Base-by-base conservation (phyloP, 2,888 invertebrate species). In the Heteromyza rotundicornis region DNA sequence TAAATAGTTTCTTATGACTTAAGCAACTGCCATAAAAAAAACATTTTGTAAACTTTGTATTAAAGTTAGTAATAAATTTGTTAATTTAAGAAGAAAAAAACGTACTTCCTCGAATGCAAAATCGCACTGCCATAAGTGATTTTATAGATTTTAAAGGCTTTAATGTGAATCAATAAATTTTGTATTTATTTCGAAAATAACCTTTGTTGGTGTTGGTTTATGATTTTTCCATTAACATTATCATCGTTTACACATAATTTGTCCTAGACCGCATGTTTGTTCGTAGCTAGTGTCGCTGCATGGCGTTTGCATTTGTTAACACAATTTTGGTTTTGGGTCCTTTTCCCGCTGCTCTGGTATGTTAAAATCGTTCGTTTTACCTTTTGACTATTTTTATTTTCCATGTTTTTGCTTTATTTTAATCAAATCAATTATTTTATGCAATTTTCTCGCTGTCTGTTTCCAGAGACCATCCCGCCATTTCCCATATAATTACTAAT, bases 391-490 rank as follows among this genome's bases (percentile, higher is more conserved):
- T 40, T 32, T 5, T n/a, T 40, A 40, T 40, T 40, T n/a, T 40
- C 40, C 5, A 40, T n/a, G 3, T 40, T n/a, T n/a, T n/a, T n/a
- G n/a, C n/a, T n/a, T 14, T n/a, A 40, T 40, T 40, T 40, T 40
- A 27, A 27, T 5, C 54, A 17, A 19, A 35, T 51, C 52, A 17
- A 52, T 56, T 52, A 60, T 60, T 56, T 60, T 40, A 35, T 7
- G 19, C 55, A 3, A 50, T 22, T 14, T 36, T 32, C 3, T 57
- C 2, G 7, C 14, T 19, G 14, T 32, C 32, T 53, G 12, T 32
- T 24, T 52, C 16, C 22, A 10, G 7, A 27, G 27, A n/a, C 27
- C 10, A 10, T 27, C 14, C 5, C 8, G 40, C 14, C 40, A 40
- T 40, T 27, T 10, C 27, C 10, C 27, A 27, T 27, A 27, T 7